phyloP scores from a whole-genome alignment of 2,797 vertebrate species.

The Poecile montanus region DNA sequence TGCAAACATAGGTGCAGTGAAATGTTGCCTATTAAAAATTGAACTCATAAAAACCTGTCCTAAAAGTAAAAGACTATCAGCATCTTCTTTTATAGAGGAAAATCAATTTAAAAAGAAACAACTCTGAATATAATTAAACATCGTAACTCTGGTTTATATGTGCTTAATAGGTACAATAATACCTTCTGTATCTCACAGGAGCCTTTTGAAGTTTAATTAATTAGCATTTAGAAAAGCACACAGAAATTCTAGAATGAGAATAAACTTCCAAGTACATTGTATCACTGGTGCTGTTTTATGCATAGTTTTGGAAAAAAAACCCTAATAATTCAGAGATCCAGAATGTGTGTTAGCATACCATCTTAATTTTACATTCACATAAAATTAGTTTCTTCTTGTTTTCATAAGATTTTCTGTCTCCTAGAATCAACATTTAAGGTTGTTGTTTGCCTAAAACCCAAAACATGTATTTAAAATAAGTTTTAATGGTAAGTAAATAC shows the following conservation, averaged over 20 bases:
- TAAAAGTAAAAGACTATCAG: constrained; percentile 51
- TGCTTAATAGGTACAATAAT: constrained; percentile 63
- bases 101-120: constrained; percentile 53
- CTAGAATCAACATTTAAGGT: background rate
- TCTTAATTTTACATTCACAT: background rate
- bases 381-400: background rate
- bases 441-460: background rate
- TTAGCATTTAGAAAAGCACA: constrained; percentile 45
- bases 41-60: constrained; percentile 45
- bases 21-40: constrained; percentile 48
- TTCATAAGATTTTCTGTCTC: background rate
- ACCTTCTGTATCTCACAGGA: constrained; percentile 51
- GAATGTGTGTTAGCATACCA: background rate
- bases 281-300: constrained; percentile 36
- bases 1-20: constrained; percentile 6
- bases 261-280: background rate
- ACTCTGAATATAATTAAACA: constrained; percentile 54
- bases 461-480: background rate
- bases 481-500: background rate
- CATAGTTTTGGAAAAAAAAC: background rate
- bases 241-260: constrained; percentile 14
- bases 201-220: constrained; percentile 55
- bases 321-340: background rate
- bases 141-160: constrained; percentile 54
- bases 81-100: constrained; percentile 48